Evolutionary conservation across 2,113 vertebrate genomes (phyloP), one percentile per base, ranked within the genome.

Genomic region (Neogobius melanostomus): DNA sequence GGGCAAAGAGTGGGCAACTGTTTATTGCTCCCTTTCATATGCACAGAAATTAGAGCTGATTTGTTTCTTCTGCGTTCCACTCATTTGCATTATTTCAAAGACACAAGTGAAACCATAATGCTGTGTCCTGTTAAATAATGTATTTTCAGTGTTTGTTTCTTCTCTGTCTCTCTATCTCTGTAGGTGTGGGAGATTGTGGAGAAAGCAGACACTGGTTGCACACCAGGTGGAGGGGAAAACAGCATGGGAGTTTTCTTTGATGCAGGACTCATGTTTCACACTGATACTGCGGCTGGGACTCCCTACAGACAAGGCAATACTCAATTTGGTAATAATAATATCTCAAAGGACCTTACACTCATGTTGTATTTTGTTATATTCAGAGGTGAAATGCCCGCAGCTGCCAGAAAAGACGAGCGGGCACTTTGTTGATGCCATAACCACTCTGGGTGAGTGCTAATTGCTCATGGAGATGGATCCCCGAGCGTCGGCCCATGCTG

Each of bases 121-220:
- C 17, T 6, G 9, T 56, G 15, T 50, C n/a, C 1, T 0, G 1
- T 14, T 1, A 56, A 36, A 36, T 28, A 9, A 6, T 56, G 10
- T 28, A 28, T 1, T 28, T 17, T 11, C n/a, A n/a, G 8, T 28
- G 6, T 11, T 56, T 8, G 17, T 56, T 9, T 6, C 49, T 50
- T 50, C n/a, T n/a, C n/a, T n/a, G n/a, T n/a, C n/a, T n/a, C n/a
- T n/a, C n/a, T n/a, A 2, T 61, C 42, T 61, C 11, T 2, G 53
- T 74, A 95, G 94, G 78, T 95, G 69, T 95, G 94, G 94, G 91
- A 94, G 17, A 43, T 68, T 0, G 86, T 95, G 6, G 93, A 94
- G 71, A 80, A 90, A 42, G 69, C 90, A 0, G 93, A 95, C 78
- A 87, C 90, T 11, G 94, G 90, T 72, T 95, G 94, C 74, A 93